These are phyloP conservation scores for Endotricha flammealis DNA, from an alignment of 2,888 invertebrate species.

Conservation along the genomic window DNA sequence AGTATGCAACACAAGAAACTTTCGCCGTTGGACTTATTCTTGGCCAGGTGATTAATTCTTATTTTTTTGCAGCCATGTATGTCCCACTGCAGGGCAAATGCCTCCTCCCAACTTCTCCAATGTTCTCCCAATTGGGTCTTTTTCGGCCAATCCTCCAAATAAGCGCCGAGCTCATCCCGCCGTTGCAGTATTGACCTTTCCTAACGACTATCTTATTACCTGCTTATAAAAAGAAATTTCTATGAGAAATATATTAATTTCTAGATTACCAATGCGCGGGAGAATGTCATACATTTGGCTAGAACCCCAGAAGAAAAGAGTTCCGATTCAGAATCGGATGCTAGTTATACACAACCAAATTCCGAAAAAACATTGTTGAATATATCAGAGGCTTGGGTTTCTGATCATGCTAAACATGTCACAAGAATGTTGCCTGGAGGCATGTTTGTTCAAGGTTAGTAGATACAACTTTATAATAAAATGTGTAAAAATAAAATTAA, in stretches of 20 bases:
- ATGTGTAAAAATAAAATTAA: too few relatives aligned
- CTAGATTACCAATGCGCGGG: slow-evolving; percentile 81
- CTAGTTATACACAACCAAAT: slow-evolving; percentile 48
- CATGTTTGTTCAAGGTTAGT: slow-evolving; percentile 85
- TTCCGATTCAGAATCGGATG: slow-evolving; percentile 45
- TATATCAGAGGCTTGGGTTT: slow-evolving; percentile 83
- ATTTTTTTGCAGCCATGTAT: too few relatives aligned
- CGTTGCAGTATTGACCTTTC: too few relatives aligned
- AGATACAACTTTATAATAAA: too few relatives aligned
- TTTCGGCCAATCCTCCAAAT: too few relatives aligned
- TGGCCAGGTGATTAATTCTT: slow-evolving; percentile 81
- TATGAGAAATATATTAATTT: too few relatives aligned
- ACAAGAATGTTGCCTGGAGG: slow-evolving; percentile 95
- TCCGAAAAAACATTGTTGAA: slow-evolving; percentile 69
- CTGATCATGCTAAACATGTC: slow-evolving; percentile 91
- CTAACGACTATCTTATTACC: too few relatives aligned
- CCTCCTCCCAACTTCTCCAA: too few relatives aligned
- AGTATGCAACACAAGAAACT: slow-evolving; percentile 79
- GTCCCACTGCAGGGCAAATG: too few relatives aligned
- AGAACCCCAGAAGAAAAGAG: slow-evolving; percentile 82
- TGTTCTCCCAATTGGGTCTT: too few relatives aligned
- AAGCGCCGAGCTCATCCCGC: too few relatives aligned
- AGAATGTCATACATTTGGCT: slow-evolving; percentile 88
- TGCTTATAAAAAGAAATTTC: too few relatives aligned
- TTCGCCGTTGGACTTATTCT: slow-evolving; percentile 86